A percentile compares a stretch with the other conserved stretches of the same genome.
Evolutionary conservation across 2,797 vertebrate genomes (phyloP).

Genomic region (Graptemys geographica): DNA sequence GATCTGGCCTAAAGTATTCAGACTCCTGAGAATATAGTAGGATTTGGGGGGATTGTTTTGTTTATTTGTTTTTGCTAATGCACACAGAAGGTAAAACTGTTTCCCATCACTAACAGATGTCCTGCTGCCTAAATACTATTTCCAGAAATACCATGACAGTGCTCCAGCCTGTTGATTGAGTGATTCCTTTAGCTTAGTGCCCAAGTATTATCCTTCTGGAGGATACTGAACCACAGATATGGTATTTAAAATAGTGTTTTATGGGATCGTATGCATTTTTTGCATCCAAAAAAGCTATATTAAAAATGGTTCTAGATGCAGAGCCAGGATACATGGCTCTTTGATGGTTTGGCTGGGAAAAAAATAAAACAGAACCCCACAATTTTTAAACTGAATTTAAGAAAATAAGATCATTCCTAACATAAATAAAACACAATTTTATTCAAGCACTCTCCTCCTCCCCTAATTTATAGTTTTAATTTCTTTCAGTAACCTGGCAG

Average conservation of each 20-base stretch:
- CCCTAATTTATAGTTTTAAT: constrained; percentile 36
- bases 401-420: background rate
- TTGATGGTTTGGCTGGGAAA: background rate
- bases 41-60: background rate
- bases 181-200: constrained; percentile 32
- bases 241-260: constrained; percentile 8
- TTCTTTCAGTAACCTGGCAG: background rate
- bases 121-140: constrained; percentile 1
- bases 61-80: constrained; percentile 2
- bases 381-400: background rate
- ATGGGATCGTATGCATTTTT: background rate
- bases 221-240: background rate
- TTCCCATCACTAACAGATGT: constrained; percentile 5
- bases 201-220: background rate
- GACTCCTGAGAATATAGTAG: background rate
- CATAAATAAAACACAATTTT: constrained; percentile 9
- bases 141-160: background rate
- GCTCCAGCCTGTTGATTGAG: background rate
- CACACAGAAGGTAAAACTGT: background rate
- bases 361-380: background rate
- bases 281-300: background rate
- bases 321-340: background rate
- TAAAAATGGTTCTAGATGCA: background rate
- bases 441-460: background rate
- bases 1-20: background rate